phyloP scores from a whole-genome alignment of 2,888 invertebrate species.

The Dicranocentrus wangi region DNA sequence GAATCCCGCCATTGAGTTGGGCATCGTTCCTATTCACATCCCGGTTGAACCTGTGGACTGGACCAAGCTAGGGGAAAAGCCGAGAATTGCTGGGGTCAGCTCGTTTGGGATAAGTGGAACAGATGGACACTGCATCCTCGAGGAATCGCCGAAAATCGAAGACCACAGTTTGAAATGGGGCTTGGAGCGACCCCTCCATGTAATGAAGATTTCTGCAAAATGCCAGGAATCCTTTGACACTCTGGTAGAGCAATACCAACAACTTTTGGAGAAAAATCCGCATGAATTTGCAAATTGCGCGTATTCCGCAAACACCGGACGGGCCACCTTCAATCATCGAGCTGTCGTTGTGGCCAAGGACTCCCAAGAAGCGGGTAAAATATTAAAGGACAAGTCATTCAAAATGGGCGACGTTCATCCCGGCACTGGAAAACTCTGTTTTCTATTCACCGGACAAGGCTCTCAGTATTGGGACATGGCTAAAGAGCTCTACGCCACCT shows the following conservation, averaged over 20 bases:
- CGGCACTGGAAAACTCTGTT: slow-evolving; percentile 31
- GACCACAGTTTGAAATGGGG: background rate
- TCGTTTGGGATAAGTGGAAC: slow-evolving; percentile 64
- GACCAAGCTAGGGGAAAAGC: slow-evolving; percentile 11
- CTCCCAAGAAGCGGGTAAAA: slow-evolving; percentile 11
- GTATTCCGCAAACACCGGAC: slow-evolving; percentile 50
- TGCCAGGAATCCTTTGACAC: background rate
- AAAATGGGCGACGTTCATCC: background rate
- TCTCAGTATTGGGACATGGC: slow-evolving; percentile 58
- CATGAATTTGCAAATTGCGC: slow-evolving; percentile 28
- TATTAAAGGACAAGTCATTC: slow-evolving; percentile 13
- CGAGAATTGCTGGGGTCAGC: slow-evolving; percentile 52
- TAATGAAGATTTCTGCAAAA: slow-evolving; percentile 54
- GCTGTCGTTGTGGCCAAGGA: slow-evolving; percentile 39
- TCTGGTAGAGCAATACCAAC: background rate
- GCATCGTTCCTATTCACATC: slow-evolving; percentile 63
- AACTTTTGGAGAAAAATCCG: background rate
- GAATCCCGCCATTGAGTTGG: slow-evolving; percentile 8
- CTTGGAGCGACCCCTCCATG: slow-evolving; percentile 40
- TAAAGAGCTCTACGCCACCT: slow-evolving; percentile 33
- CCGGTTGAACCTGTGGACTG: slow-evolving; percentile 38
- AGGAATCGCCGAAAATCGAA: slow-evolving; percentile 44
- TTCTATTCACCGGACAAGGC: slow-evolving; percentile 55
- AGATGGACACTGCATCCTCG: slow-evolving; percentile 55
- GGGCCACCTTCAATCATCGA: slow-evolving; percentile 45